Evolutionary conservation across 1,140 invertebrate genomes (phyloP).

Genomic region (Platorchestia sp.): DNA sequence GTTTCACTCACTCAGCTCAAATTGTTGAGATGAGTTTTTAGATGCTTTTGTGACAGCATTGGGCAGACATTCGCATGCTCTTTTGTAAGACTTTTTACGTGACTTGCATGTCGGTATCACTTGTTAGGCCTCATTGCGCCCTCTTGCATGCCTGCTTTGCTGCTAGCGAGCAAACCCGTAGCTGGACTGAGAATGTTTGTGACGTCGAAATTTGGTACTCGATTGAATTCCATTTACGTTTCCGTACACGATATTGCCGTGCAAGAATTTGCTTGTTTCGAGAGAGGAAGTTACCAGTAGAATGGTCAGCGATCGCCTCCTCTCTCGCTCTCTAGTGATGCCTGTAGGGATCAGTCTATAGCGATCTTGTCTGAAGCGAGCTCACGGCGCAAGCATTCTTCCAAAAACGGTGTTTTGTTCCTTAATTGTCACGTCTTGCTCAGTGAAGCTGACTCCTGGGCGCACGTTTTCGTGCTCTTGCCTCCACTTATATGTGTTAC

Average conservation of each 20-base stretch:
- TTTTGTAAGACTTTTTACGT: background rate
- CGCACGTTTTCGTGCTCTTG: conserved; percentile 35
- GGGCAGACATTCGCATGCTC: background rate
- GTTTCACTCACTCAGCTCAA: too few species aligned
- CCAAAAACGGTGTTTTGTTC: conserved; percentile 59
- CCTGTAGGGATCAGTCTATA: background rate
- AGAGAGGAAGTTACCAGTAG: background rate
- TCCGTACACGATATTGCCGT: background rate
- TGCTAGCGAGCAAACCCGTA: conserved; percentile 29
- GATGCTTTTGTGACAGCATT: background rate
- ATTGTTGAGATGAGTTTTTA: background rate
- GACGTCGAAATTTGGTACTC: conserved; percentile 34
- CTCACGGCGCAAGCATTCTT: conserved; percentile 68
- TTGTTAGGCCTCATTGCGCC: background rate
- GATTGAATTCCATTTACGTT: conserved; percentile 15
- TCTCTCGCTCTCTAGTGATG: background rate
- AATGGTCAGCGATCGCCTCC: background rate
- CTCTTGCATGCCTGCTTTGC: conserved; percentile 31
- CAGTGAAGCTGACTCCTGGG: conserved; percentile 11
- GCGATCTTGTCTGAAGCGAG: conserved; percentile 46
- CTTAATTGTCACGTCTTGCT: conserved; percentile 40
- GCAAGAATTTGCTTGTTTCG: background rate
- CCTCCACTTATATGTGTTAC: conserved; percentile 7
- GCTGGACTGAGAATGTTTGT: conserved; percentile 53
- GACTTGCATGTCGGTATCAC: background rate